phyloP scores from a whole-genome alignment of 2,797 vertebrate species.

The Helostoma temminkii region DNA sequence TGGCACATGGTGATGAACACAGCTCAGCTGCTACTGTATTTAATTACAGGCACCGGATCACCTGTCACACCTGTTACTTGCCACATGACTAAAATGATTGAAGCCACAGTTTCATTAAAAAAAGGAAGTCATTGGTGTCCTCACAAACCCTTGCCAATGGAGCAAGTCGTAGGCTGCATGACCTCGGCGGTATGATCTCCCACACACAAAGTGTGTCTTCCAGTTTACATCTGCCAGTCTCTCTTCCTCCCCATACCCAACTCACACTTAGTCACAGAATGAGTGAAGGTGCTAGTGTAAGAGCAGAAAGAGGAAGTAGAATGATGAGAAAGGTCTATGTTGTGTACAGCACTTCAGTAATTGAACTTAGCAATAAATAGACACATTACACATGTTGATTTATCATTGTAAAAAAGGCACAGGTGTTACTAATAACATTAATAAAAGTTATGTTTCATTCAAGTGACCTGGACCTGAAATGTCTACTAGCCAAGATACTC shows the following conservation, averaged over 20 bases:
- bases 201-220: slow-evolving; percentile 23
- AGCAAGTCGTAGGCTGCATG: slow-evolving; percentile 28
- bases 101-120: slow-evolving; percentile 13
- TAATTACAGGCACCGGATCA: slow-evolving; percentile 30
- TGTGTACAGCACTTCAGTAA: not conserved
- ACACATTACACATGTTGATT: not conserved
- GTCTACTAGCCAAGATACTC: too few relatives aligned
- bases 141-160: slow-evolving; percentile 6
- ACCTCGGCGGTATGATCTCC: slow-evolving; percentile 46
- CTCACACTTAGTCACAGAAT: slow-evolving; percentile 1
- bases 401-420: not conserved
- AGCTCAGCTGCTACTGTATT: slow-evolving; percentile 22
- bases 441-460: too few relatives aligned
- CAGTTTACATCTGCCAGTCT: slow-evolving; percentile 1
- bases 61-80: slow-evolving; percentile 33
- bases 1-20: slow-evolving; percentile 13
- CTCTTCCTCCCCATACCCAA: not conserved
- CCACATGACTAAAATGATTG: slow-evolving; percentile 19
- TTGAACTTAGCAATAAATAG: not conserved
- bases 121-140: slow-evolving; percentile 13
- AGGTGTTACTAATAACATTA: not conserved
- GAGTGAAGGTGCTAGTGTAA: not conserved
- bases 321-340: not conserved
- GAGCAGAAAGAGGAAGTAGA: not conserved
- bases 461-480: too few relatives aligned